Conservation (phyloP, 2,888 invertebrate genomes). For the Tridacna crocea region DNA sequence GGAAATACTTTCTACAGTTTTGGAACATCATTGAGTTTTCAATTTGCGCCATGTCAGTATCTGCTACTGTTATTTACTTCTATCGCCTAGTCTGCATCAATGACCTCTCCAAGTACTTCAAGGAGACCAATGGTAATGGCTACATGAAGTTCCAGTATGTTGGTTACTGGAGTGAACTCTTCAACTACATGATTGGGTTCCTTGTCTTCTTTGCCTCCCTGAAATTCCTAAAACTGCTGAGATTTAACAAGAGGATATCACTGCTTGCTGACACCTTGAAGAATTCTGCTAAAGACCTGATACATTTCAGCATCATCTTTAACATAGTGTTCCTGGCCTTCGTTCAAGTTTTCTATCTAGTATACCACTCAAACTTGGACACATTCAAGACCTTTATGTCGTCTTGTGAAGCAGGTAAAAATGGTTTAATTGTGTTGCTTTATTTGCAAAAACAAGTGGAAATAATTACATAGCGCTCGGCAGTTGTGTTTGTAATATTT, state of each 20-base stretch:
- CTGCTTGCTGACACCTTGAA: conserved; percentile 80
- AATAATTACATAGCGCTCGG: too few relatives aligned
- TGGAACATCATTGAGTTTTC: conserved; percentile 81
- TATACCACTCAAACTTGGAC: conserved; percentile 75
- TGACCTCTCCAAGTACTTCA: conserved; percentile 83
- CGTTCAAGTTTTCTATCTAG: conserved; percentile 82
- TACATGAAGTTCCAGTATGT: conserved; percentile 84
- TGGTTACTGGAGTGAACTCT: conserved; percentile 84
- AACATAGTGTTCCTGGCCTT: conserved; percentile 83
- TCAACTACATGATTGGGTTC: conserved; percentile 85
- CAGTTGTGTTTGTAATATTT: too few relatives aligned
- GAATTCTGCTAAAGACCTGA: conserved; percentile 76
- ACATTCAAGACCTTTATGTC: conserved; percentile 71
- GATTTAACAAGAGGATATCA: conserved; percentile 84
- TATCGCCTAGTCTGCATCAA: conserved; percentile 80
- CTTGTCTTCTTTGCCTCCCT: conserved; percentile 85
- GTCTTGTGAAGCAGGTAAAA: conserved; percentile 76
- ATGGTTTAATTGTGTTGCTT: too few relatives aligned
- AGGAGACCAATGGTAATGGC: conserved; percentile 81
- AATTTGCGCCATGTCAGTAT: conserved; percentile 81
- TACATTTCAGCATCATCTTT: conserved; percentile 83
- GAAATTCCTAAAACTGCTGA: conserved; percentile 85
- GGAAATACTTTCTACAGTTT: conserved; percentile 80
- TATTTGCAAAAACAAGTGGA: too few relatives aligned
- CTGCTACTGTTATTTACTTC: conserved; percentile 80